These are phyloP conservation scores for Dasyornis broadbenti DNA, from an alignment of 2,113 vertebrate genomes.

Conservation along the genomic window DNA sequence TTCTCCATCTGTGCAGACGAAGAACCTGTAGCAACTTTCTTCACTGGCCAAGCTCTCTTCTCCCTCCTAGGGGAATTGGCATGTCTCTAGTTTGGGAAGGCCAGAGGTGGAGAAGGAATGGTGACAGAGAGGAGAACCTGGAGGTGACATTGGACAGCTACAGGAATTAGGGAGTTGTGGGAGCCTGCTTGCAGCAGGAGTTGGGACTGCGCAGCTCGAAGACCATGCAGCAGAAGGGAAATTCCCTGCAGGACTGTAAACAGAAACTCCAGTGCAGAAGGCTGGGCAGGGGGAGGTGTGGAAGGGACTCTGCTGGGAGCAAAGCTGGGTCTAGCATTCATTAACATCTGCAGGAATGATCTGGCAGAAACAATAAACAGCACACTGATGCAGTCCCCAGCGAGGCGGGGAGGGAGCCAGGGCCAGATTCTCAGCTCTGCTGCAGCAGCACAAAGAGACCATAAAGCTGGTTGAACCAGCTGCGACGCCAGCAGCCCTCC, in stretches of 20 bases:
- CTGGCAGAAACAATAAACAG: slow-evolving; percentile 68
- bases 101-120: not conserved
- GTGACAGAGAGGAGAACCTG: slow-evolving; percentile 30
- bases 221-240: slow-evolving; percentile 6
- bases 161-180: slow-evolving; percentile 40
- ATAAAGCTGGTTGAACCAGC: slow-evolving; percentile 26
- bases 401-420: not conserved
- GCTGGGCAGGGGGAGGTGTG: slow-evolving; percentile 56
- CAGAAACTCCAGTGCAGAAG: slow-evolving; percentile 46
- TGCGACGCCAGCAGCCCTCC: not conserved
- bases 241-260: slow-evolving; percentile 57
- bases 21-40: not conserved
- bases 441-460: slow-evolving; percentile 23
- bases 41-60: not conserved
- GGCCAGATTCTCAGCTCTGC: slow-evolving; percentile 53
- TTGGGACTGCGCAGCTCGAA: not conserved
- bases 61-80: not conserved
- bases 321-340: slow-evolving; percentile 55
- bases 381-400: slow-evolving; percentile 49
- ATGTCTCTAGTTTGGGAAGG: not conserved
- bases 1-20: not conserved
- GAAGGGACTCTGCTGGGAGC: slow-evolving; percentile 51
- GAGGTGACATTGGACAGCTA: slow-evolving; percentile 43
- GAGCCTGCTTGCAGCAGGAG: slow-evolving; percentile 37
- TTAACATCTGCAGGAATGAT: slow-evolving; percentile 67